Base-by-base conservation (phyloP, 92 coral and sea anemone species). In the Paragorgia papillata region DNA sequence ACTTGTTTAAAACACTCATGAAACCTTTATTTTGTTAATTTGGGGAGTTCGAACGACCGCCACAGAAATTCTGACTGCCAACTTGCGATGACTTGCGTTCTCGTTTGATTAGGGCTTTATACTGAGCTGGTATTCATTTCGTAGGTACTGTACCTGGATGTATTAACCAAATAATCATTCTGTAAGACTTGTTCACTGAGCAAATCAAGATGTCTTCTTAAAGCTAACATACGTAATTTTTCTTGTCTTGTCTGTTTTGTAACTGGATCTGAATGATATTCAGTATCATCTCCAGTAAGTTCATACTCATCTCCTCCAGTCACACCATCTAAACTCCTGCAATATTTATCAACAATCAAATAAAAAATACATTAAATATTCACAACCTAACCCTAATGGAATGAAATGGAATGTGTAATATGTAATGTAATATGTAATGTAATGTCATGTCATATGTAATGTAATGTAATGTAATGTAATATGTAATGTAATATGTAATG, bases 161-260 rank as follows among this genome's bases (percentile, higher is more conserved):
- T 97, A 15, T 82, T 88, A 7, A 94, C 98, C 18, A 94, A 83
- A 60, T 94, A 94, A 55, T 91, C 98, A 77, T 94, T 94, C 79
- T 94, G 97, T 54, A 94, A 73, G 17, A 94, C 98, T 73, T 94
- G 97, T 55, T 94, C 98, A 87, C 98, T 94, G 41, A 94, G 91
- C 68, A 88, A 82, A 57, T 94, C 98, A 26, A 94, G 91, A 80
- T 94, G 98, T 55, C 97, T 80, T 57, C 97, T 81, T 15, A 94
- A 80, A 4, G 98, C 98, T 51, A 91, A 69, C 78, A 87, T 84
- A 43, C 96, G 91, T 49, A 89, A 81, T 41, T 94, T 94, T 63
- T 94, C 98, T 97, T 94, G 98, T 83, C 92, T 88, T 27, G 94
- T 86, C 69, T 94, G 98, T 64, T 88, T 96, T 64, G 92, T 90